Conservation (phyloP, 2,797 vertebrate genomes). For the Leucoraja ocellata region DNA sequence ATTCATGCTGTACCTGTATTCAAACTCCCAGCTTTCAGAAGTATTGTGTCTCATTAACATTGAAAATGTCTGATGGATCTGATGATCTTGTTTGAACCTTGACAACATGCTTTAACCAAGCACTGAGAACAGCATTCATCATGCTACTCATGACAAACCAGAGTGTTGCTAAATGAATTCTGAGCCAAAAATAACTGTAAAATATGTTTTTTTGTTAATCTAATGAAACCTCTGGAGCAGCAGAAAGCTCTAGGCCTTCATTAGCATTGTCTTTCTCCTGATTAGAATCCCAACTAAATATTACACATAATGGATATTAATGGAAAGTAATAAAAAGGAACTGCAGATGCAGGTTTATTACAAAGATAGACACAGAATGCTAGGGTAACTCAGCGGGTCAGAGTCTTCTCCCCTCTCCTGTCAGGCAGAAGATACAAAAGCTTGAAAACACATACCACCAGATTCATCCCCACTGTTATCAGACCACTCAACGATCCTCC, state of each 20-base stretch:
- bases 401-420: no score
- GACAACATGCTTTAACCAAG: background rate
- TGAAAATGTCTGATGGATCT: background rate
- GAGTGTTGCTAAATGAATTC: background rate
- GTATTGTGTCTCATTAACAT: background rate
- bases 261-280: background rate
- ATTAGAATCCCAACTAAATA: background rate
- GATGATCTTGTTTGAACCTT: background rate
- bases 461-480: no score
- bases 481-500: no score
- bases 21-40: background rate
- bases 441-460: no score
- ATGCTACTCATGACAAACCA: background rate
- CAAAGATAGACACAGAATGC: background rate
- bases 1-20: background rate
- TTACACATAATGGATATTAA: background rate
- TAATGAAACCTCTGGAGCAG: background rate
- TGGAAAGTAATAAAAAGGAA: no score
- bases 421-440: no score
- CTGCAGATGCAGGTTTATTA: no score
- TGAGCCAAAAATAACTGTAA: background rate
- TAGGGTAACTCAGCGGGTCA: no score
- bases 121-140: no score
- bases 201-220: background rate
- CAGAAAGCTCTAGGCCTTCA: background rate